These are phyloP conservation scores for Antheraea pernyi DNA, from an alignment of 1,140 invertebrate genomes.

Conservation along the genomic window DNA sequence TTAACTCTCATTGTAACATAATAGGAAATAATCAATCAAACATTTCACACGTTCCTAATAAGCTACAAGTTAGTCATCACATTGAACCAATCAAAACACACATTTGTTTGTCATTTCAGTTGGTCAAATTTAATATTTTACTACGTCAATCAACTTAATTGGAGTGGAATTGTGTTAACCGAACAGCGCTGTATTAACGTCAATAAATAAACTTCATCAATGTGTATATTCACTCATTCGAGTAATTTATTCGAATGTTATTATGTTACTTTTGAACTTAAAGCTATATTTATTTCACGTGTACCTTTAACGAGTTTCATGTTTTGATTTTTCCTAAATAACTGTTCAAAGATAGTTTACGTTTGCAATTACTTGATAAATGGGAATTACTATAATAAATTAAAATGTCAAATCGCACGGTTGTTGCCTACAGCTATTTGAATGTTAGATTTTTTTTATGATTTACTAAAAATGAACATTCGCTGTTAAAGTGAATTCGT, in stretches of 20 bases:
- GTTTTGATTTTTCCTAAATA: too few relatives aligned
- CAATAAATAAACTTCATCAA: constrained; percentile 7
- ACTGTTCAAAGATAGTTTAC: too few relatives aligned
- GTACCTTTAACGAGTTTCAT: too few relatives aligned
- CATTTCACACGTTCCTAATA: background rate
- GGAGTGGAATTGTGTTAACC: constrained; percentile 35
- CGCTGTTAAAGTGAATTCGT: background rate
- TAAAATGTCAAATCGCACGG: constrained; percentile 22
- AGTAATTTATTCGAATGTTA: background rate
- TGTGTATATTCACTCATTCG: background rate
- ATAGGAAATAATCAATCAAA: background rate
- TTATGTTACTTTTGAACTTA: too few relatives aligned
- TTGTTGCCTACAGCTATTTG: constrained; percentile 25
- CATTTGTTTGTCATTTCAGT: constrained; percentile 3
- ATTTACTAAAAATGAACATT: constrained; percentile 10
- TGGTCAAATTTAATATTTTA: constrained; percentile 14
- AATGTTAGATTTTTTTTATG: constrained; percentile 17
- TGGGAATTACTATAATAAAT: background rate
- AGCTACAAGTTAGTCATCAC: constrained; percentile 5
- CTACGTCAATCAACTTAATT: constrained; percentile 40
- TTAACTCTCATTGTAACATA: background rate
- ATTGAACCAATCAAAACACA: background rate
- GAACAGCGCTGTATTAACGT: constrained; percentile 14
- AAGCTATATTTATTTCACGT: too few relatives aligned
- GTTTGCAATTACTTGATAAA: too few relatives aligned